Evolutionary conservation across 1,140 invertebrate species (phyloP).

Genomic region (Drosophila ogumai): DNA sequence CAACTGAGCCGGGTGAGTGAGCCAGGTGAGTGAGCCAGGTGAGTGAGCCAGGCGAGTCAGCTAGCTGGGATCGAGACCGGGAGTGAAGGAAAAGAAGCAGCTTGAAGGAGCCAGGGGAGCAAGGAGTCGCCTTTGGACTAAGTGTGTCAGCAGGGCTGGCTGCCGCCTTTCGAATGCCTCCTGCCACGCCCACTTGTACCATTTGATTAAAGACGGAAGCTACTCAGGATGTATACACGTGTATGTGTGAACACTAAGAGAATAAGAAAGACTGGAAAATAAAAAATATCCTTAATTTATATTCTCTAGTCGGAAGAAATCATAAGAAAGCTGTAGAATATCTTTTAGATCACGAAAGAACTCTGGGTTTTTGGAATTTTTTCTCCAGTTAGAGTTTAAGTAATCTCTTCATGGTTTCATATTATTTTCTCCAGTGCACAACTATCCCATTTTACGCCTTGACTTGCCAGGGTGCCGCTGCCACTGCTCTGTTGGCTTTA

Average conservation of each 20-base stretch:
- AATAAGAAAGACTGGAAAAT: not conserved
- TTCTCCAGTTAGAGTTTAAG: no score
- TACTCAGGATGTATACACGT: conserved; percentile 19
- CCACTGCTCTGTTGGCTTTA: conserved; percentile 53
- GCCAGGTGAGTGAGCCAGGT: conserved; percentile 8
- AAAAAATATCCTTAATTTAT: not conserved
- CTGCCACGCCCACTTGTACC: conserved; percentile 64
- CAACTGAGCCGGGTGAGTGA: conserved; percentile 21
- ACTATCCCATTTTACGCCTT: conserved; percentile 43
- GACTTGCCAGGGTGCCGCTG: conserved; percentile 21
- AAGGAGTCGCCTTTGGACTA: conserved; percentile 26
- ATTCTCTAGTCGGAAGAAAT: not conserved
- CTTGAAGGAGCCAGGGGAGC: conserved; percentile 1
- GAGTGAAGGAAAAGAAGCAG: conserved; percentile 1
- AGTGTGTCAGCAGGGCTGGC: conserved; percentile 69
- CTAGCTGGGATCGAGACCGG: conserved; percentile 14
- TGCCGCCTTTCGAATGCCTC: conserved; percentile 11
- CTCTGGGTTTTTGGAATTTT: not conserved
- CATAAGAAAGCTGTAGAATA: not conserved
- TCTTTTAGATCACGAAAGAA: no score
- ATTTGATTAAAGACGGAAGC: conserved; percentile 72
- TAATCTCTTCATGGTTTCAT: not conserved
- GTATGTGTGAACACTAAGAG: conserved; percentile 31
- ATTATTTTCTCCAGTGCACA: conserved; percentile 26
- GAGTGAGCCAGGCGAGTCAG: not conserved